Percentiles rank a stretch among this genome's conserved stretches.
Conservation (phyloP, 2,797 vertebrate genomes). For the Hoplostethus atlanticus region DNA sequence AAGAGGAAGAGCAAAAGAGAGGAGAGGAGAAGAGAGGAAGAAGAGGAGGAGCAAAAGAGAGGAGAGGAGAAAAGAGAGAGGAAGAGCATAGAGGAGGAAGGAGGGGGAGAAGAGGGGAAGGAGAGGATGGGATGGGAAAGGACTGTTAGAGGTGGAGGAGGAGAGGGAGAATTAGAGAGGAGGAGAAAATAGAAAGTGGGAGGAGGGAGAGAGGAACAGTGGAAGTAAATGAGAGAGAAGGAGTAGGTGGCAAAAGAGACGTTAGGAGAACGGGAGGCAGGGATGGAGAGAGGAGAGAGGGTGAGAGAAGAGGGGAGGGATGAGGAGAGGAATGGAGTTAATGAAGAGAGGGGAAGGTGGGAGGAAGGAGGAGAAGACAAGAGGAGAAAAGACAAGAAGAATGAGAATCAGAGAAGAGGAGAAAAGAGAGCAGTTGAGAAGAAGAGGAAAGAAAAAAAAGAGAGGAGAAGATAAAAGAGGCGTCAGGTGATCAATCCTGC, state of each 20-base stretch:
- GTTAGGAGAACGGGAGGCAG: neutral
- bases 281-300: neutral
- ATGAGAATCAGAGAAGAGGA: neutral
- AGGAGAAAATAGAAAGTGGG: neutral
- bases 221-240: conserved; percentile 28
- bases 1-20: conserved; percentile 1
- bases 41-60: neutral
- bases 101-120: neutral
- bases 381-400: neutral
- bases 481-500: conserved; percentile 75
- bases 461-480: conserved; percentile 49
- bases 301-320: neutral
- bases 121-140: neutral
- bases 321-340: conserved; percentile 5
- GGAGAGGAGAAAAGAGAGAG: neutral
- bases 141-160: neutral
- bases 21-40: neutral
- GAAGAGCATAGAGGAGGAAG: neutral
- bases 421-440: conserved; percentile 7
- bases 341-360: neutral
- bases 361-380: neutral
- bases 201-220: neutral
- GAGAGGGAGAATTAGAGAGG: conserved; percentile 1
- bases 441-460: conserved; percentile 19
- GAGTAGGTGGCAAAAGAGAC: conserved; percentile 3